A percentile compares a stretch with the other conserved stretches of the same genome.
Evolutionary conservation across 2,888 invertebrate species (phyloP).

Genomic region (Nemotelus nigrinus): DNA sequence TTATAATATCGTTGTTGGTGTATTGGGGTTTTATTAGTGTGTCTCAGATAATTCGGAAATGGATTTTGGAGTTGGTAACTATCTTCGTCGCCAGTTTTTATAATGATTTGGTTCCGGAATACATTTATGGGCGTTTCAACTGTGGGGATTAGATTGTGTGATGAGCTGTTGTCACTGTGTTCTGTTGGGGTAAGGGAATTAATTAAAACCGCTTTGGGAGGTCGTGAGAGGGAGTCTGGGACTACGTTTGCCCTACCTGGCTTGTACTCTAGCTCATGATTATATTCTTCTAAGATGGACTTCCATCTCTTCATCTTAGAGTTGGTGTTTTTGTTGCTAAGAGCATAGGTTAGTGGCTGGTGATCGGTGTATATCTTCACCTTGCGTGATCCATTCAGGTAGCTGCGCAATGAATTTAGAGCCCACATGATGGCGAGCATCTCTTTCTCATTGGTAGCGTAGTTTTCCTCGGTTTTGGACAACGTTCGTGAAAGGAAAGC

Average conservation of each 20-base stretch:
- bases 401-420: too few relatives aligned
- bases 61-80: slow-evolving; percentile 1
- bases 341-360: too few relatives aligned
- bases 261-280: not conserved
- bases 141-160: slow-evolving; percentile 24
- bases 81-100: slow-evolving; percentile 15
- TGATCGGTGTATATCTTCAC: too few relatives aligned
- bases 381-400: too few relatives aligned
- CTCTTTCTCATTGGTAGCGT: too few relatives aligned
- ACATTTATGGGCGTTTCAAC: slow-evolving; percentile 35
- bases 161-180: slow-evolving; percentile 26
- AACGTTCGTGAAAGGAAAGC: too few relatives aligned
- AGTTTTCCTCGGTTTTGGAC: too few relatives aligned
- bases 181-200: slow-evolving; percentile 27
- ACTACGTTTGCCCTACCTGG: not conserved
- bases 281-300: not conserved
- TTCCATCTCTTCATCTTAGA: not conserved
- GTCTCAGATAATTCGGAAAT: not conserved
- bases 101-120: slow-evolving; percentile 22
- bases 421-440: too few relatives aligned
- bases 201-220: not conserved
- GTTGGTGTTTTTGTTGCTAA: too few relatives aligned
- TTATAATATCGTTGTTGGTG: slow-evolving; percentile 1
- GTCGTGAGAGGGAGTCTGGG: not conserved
- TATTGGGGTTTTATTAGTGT: slow-evolving; percentile 11